A percentile compares a stretch with the other conserved stretches of the same genome.
These are phyloP conservation scores for Leucoraja erinaceus DNA, from an alignment of 2,113 vertebrate species.

Conservation along the genomic window DNA sequence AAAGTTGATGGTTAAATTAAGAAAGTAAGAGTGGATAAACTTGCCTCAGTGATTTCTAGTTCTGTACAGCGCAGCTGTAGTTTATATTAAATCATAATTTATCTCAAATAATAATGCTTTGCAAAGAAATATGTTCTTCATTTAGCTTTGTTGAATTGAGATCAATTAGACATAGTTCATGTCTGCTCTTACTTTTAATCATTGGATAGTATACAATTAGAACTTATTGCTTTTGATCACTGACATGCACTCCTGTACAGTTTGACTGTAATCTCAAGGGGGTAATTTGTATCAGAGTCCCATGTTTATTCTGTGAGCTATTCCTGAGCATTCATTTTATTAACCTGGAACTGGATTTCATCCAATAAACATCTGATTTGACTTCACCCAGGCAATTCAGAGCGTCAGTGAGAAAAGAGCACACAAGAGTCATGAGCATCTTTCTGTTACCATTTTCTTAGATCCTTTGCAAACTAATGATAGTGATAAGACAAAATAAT, in stretches of 20 bases:
- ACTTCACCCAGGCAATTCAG: background rate
- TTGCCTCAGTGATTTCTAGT: background rate
- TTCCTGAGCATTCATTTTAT: background rate
- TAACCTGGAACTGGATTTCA: background rate
- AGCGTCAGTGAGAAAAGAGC: background rate
- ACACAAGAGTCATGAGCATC: background rate
- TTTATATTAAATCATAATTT: background rate
- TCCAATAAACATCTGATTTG: background rate
- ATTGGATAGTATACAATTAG: background rate
- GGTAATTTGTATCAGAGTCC: background rate
- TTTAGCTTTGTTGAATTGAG: background rate
- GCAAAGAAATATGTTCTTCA: background rate
- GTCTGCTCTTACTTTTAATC: background rate
- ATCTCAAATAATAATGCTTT: background rate
- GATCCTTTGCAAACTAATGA: background rate
- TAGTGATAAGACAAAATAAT: background rate
- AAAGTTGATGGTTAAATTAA: background rate
- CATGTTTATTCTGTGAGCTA: background rate
- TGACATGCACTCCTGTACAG: background rate
- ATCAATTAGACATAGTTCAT: background rate
- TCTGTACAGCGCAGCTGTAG: background rate
- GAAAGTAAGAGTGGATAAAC: background rate
- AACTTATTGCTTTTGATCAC: background rate
- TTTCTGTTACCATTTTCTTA: background rate
- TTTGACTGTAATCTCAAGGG: background rate